phyloP scores from a whole-genome alignment of 2,888 invertebrate species.

The Xestia sexstrigata region DNA sequence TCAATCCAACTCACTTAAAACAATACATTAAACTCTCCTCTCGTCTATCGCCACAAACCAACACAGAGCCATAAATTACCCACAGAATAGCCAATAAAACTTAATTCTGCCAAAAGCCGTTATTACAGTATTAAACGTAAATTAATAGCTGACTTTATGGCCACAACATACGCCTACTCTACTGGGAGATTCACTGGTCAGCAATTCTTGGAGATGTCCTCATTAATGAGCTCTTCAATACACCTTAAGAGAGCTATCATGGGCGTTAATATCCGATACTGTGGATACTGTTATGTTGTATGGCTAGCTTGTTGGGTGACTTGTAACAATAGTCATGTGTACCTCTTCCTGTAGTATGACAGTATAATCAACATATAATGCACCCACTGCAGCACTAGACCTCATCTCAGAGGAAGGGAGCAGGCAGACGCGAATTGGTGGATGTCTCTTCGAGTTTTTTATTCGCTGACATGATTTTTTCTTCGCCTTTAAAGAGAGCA shows the following conservation, averaged over 20 bases:
- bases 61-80: conserved; percentile 56
- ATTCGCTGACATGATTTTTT: no score
- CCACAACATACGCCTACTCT: conserved; percentile 73
- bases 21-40: background rate
- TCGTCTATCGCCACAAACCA: conserved; percentile 41
- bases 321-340: background rate
- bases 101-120: conserved; percentile 62
- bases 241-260: conserved; percentile 78
- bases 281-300: conserved; percentile 55
- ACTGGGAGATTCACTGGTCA: conserved; percentile 77
- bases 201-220: conserved; percentile 82
- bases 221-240: conserved; percentile 85
- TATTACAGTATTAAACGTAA: conserved; percentile 69
- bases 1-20: conserved; percentile 26
- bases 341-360: background rate
- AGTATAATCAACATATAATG: background rate
- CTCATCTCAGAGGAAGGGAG: no score
- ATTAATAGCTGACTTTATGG: conserved; percentile 74
- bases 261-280: conserved; percentile 75
- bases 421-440: background rate
- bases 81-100: conserved; percentile 63
- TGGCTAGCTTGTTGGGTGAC: conserved; percentile 43
- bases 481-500: no score
- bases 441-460: no score
- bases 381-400: background rate